These are phyloP conservation scores for Pogonus chalceus DNA, from an alignment of 1,140 invertebrate species.

Conservation along the genomic window DNA sequence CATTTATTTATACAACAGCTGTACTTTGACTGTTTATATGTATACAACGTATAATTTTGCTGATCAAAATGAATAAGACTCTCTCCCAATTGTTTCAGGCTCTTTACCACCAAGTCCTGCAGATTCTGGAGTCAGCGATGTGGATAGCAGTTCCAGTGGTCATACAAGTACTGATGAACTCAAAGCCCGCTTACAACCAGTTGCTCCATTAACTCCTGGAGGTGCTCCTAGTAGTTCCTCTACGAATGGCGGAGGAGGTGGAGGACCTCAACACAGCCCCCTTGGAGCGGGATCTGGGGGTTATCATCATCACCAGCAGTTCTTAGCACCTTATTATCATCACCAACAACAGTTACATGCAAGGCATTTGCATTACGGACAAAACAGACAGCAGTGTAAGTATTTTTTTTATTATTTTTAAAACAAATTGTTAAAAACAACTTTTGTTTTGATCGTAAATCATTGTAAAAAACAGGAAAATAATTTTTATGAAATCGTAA, in stretches of 20 bases:
- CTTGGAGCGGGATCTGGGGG: neutral
- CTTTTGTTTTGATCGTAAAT: too few relatives aligned
- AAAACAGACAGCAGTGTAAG: neutral
- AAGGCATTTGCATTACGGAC: neutral
- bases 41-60: too few relatives aligned
- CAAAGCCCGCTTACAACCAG: slow-evolving; percentile 56
- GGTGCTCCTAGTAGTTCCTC: neutral
- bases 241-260: neutral
- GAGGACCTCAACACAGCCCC: neutral
- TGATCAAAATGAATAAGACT: slow-evolving; percentile 6
- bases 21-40: too few relatives aligned
- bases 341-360: slow-evolving; percentile 16
- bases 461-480: too few relatives aligned
- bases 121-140: slow-evolving; percentile 93
- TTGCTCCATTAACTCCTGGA: slow-evolving; percentile 21
- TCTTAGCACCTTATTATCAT: slow-evolving; percentile 23
- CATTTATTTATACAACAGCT: too few relatives aligned
- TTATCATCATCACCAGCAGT: slow-evolving; percentile 20
- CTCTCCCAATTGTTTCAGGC: slow-evolving; percentile 41
- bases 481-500: too few relatives aligned
- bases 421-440: neutral
- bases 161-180: slow-evolving; percentile 75
- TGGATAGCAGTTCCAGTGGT: slow-evolving; percentile 88
- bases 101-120: slow-evolving; percentile 93
- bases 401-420: neutral